Conservation (phyloP, 2,888 invertebrate species). For the Adelphocoris suturalis region DNA sequence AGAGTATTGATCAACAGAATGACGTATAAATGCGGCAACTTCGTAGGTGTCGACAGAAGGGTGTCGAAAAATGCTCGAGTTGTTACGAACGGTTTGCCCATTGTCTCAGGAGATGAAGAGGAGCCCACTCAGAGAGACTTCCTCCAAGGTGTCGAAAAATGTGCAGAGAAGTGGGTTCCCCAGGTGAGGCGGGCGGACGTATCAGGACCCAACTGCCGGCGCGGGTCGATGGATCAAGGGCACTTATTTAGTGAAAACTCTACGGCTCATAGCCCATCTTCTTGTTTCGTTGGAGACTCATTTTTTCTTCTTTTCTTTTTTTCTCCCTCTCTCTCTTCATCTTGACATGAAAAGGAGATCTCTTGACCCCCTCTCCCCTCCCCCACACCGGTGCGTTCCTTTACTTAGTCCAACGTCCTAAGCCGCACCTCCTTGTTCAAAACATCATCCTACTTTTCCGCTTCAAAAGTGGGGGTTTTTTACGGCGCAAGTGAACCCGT, state of each 20-base stretch:
- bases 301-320: not conserved
- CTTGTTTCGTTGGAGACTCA: not conserved
- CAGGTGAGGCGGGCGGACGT: not conserved
- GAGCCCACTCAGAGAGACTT: constrained; percentile 54
- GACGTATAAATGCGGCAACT: constrained; percentile 62
- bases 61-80: constrained; percentile 51
- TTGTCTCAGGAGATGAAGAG: constrained; percentile 51
- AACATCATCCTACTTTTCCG: not conserved
- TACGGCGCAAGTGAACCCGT: not conserved
- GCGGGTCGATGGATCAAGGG: constrained; percentile 44
- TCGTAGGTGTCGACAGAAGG: constrained; percentile 46
- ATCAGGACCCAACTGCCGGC: not conserved
- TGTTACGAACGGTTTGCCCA: constrained; percentile 59
- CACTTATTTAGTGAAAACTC: constrained; percentile 50
- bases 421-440: not conserved
- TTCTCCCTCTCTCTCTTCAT: not conserved
- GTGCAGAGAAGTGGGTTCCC: constrained; percentile 39
- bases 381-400: not conserved
- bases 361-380: constrained; percentile 4
- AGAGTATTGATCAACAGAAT: constrained; percentile 48
- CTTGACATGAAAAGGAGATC: constrained; percentile 43
- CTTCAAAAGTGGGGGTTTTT: constrained; percentile 1
- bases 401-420: not conserved
- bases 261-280: not conserved
- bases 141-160: constrained; percentile 60